Base-by-base conservation (phyloP, 1,140 invertebrate species). In the Drusus annulatus region DNA sequence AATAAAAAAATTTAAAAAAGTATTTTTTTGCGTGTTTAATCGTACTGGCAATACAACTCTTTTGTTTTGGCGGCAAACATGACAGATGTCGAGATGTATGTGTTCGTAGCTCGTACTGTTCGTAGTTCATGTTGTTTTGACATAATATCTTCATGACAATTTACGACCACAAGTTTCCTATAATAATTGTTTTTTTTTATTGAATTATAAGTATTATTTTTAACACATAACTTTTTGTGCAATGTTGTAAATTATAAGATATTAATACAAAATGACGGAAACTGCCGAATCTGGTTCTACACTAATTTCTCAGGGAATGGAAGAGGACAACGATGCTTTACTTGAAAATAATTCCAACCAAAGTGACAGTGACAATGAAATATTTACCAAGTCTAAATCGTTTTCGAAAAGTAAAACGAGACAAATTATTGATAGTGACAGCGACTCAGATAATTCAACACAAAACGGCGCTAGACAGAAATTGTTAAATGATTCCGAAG, bases 301-400 rank as follows among this genome's bases (percentile, higher is more conserved):
- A 1, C 10, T n/a, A 15, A 31, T 65, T 25, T 28, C 62, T 4
- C 8, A 31, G 21, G 2, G 36, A 65, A 31, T 15, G 31, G 16
- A 16, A 65, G 16, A 65, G 31, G 16, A 28, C 36, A 3, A 6
- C 23, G 19, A 60, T 23, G 23, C 56, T 60, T 23, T 2, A 5
- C 56, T 21, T 10, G 28, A 52, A 58, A n/a, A 60, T 28, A 21
- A 76, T 51, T 31, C 16, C 45, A 45, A 60, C 17, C 23, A 58
- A 23, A 75, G 76, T 25, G 76, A 78, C 36, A 79, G 63, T 63
- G 77, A 79, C 13, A 19, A 82, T 62, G 78, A 80, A 79, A 80
- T 71, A 4, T 54, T 78, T 36, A 36, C 54, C n/a, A 78, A 76
- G 52, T 51, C 56, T 31, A 82, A 80, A 74, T 28, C 31, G 19